phyloP scores from a whole-genome alignment of 2,113 vertebrate genomes.

The Scomber japonicus region DNA sequence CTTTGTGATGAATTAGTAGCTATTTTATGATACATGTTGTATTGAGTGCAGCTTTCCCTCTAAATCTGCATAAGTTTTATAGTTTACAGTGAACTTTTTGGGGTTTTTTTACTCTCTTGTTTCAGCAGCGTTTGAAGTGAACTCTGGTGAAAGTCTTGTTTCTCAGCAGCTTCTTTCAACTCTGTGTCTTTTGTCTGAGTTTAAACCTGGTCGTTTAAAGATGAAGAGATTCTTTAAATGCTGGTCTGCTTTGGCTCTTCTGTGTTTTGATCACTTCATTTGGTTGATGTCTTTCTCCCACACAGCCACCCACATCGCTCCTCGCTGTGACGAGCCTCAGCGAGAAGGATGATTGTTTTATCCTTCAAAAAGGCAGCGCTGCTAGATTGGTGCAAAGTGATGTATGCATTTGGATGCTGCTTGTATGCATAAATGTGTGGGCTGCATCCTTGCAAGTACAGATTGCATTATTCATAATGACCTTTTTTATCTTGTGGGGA shows the following conservation, averaged over 20 bases:
- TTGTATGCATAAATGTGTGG: constrained; percentile 22
- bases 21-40: constrained; percentile 39
- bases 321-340: constrained; percentile 17
- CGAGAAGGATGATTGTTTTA: constrained; percentile 37
- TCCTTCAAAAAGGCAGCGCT: constrained; percentile 15
- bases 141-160: neutral
- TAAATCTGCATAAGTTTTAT: constrained; percentile 45
- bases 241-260: neutral
- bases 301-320: constrained; percentile 15
- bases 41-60: constrained; percentile 28
- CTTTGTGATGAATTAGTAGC: constrained; percentile 45
- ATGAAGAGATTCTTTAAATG: constrained; percentile 49
- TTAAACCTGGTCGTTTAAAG: constrained; percentile 28
- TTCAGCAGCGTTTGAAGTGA: constrained; percentile 18
- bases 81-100: constrained; percentile 17
- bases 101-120: neutral
- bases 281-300: constrained; percentile 45
- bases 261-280: constrained; percentile 51
- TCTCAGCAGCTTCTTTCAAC: constrained; percentile 6
- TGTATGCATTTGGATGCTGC: neutral
- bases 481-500: constrained; percentile 38
- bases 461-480: constrained; percentile 25
- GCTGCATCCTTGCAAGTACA: constrained; percentile 14
- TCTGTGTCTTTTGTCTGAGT: neutral
- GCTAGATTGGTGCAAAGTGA: neutral